These are phyloP conservation scores for Lacerta agilis DNA, from an alignment of 2,797 vertebrate genomes.

Conservation along the genomic window DNA sequence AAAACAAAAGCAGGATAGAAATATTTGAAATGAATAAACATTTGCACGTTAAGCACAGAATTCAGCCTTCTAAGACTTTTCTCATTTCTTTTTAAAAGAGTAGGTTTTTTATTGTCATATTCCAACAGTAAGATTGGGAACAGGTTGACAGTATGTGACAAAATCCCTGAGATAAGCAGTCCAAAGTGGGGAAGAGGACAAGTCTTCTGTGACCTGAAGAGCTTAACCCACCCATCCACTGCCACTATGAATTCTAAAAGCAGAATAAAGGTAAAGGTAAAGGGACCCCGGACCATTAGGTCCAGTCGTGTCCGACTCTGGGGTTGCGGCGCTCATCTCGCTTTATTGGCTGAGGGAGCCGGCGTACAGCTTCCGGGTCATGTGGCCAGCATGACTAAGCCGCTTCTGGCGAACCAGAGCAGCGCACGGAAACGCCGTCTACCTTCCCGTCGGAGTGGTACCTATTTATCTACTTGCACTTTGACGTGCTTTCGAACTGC, in stretches of 20 bases:
- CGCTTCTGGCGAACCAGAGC: too few relatives aligned
- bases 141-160: not conserved
- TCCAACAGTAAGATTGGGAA: not conserved
- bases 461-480: too few relatives aligned
- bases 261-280: not conserved
- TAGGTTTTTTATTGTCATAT: too few relatives aligned
- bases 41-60: not conserved
- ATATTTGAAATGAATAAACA: not conserved
- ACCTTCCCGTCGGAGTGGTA: too few relatives aligned
- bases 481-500: too few relatives aligned
- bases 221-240: not conserved
- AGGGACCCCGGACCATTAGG: too few relatives aligned
- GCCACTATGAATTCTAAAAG: not conserved
- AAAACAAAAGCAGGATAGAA: not conserved
- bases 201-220: not conserved
- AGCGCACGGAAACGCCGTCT: too few relatives aligned
- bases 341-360: too few relatives aligned
- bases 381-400: too few relatives aligned
- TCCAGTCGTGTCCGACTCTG: too few relatives aligned
- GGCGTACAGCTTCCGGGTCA: too few relatives aligned
- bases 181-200: not conserved
- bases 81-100: not conserved
- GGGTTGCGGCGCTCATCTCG: too few relatives aligned
- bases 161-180: not conserved
- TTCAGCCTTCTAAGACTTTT: not conserved